Percentiles rank a stretch among this genome's conserved stretches.
Evolutionary conservation across 2,888 invertebrate genomes (phyloP).

Genomic region (Portevinia maculata): DNA sequence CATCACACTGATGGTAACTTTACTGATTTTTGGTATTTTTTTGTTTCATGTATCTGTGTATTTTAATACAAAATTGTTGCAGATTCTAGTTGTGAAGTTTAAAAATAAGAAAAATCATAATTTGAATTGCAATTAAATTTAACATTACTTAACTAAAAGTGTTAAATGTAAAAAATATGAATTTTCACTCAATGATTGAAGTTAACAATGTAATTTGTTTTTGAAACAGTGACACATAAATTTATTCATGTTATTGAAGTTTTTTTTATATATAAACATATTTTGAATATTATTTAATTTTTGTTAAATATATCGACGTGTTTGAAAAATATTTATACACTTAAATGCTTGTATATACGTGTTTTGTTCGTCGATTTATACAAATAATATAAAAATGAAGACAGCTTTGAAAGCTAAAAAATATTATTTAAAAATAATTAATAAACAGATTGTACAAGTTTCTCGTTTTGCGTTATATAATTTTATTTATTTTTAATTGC

Average conservation of each 20-base stretch:
- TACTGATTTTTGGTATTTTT: not conserved
- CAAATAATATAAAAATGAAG: constrained; percentile 23
- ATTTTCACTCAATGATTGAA: constrained; percentile 29
- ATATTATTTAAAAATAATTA: constrained; percentile 16
- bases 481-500: constrained; percentile 47
- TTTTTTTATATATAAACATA: constrained; percentile 44
- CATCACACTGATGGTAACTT: constrained; percentile 29
- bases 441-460: constrained; percentile 28
- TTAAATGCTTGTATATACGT: constrained; percentile 68
- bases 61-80: constrained; percentile 58
- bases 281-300: constrained; percentile 23
- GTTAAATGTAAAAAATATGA: constrained; percentile 12
- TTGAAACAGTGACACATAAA: constrained; percentile 33
- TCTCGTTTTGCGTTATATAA: constrained; percentile 46
- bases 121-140: constrained; percentile 57
- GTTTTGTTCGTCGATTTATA: constrained; percentile 61
- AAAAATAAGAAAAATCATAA: constrained; percentile 22
- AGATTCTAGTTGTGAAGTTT: constrained; percentile 58
- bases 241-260: constrained; percentile 53
- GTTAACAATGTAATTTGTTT: constrained; percentile 12
- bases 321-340: constrained; percentile 63
- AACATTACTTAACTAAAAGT: constrained; percentile 8
- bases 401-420: constrained; percentile 43
- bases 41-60: constrained; percentile 68
- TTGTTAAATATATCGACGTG: constrained; percentile 68